phyloP scores from a whole-genome alignment of 2,113 vertebrate genomes.

The Empidonax alnorum region DNA sequence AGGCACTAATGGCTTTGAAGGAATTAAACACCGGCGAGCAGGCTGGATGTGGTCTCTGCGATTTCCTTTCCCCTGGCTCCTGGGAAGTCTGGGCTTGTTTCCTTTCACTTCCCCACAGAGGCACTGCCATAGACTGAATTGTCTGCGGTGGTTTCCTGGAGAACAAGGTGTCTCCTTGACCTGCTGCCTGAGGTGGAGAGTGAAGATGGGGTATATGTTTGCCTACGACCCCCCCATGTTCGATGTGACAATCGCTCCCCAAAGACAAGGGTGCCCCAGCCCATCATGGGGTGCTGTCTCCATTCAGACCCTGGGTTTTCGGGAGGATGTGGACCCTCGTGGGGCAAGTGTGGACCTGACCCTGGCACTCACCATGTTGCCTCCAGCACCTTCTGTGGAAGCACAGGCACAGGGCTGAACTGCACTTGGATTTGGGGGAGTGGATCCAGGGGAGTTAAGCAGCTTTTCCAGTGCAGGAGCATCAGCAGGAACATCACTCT shows the following conservation, averaged over 20 bases:
- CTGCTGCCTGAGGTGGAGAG: not conserved
- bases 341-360: not conserved
- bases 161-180: not conserved
- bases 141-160: not conserved
- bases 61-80: constrained; percentile 1
- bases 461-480: not conserved
- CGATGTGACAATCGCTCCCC: fast-evolving
- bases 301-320: not conserved
- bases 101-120: not conserved
- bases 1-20: constrained; percentile 17
- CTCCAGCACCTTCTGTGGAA: not conserved
- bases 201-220: not conserved
- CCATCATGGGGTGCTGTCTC: fast-evolving
- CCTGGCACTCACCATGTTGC: not conserved
- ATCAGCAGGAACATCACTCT: not conserved
- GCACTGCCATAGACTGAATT: not conserved
- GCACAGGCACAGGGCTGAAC: not conserved
- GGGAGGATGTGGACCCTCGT: fast-evolving
- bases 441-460: not conserved
- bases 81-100: not conserved
- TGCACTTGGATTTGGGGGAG: not conserved
- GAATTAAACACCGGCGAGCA: not conserved
- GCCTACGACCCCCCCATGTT: fast-evolving
- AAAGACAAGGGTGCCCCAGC: not conserved
- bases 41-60: not conserved